Evolutionary conservation across 2,113 vertebrate genomes (phyloP), one percentile per base, ranked within the genome.

Genomic region (Malurus alboscapulatus): DNA sequence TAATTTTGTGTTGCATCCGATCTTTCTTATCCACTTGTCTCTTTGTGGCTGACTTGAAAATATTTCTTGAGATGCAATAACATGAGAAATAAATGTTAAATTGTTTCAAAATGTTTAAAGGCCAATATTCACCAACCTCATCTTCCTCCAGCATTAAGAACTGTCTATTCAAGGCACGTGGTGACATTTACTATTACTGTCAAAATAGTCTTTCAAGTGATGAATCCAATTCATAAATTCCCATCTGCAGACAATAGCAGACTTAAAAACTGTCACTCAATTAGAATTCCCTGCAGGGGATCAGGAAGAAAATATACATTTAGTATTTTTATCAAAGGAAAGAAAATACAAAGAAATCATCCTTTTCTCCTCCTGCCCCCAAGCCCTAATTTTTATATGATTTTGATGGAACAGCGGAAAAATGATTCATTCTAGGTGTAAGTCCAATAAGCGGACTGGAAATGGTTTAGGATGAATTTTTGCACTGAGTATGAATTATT

Each of bases 91-190:
- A 92, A 82, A 77, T 25, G 59, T 67, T 72, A 94, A 40, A 90
- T 58, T 81, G 47, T 66, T 59, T 81, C 65, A 90, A 84, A 95
- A 94, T 11, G 16, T 65, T 93, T 87, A 68, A 83, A 90, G 93
- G n/a, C 24, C 63, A 83, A 17, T 80, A 36, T 68, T 84, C 40
- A 62, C n/a, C 50, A 85, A 47, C 14, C 42, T 87, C 4, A 0
- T 73, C 38, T 91, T 95, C 42, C 15, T 88, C 25, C 45, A 84
- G 29, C 29, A n/a, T 55, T 62, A 86, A 78, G 71, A 75, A 50
- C n/a, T 27, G 6, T 48, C 38, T 77, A 7, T 76, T 86, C 66
- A 65, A 91, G 88, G 44, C 34, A 88, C 18, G 4, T 45, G 72
- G 24, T 80, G 72, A 61, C 62, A 75, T 81, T 90, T 63, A 66